Percentiles rank a stretch among this genome's conserved stretches.
phyloP scores from a whole-genome alignment of 2,797 vertebrate genomes.

The Pitangus sulphuratus region DNA sequence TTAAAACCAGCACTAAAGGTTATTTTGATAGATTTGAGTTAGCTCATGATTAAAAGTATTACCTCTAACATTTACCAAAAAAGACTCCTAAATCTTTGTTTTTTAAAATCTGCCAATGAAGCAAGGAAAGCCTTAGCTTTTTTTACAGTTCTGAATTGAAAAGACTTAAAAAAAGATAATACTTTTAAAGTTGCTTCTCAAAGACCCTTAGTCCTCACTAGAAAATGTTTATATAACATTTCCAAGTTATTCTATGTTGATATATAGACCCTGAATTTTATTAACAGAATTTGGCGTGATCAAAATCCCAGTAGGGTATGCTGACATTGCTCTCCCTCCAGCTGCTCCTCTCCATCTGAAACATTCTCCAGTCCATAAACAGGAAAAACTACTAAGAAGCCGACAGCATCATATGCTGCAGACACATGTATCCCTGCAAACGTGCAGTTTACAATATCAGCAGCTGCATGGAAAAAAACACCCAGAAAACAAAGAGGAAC shows the following conservation, averaged over 20 bases:
- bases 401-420: neutral
- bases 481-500: neutral
- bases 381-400: conserved; percentile 33
- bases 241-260: conserved; percentile 26
- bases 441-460: conserved; percentile 26
- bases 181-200: neutral
- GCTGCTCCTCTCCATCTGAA: conserved; percentile 41
- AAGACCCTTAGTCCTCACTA: neutral
- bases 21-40: conserved; percentile 34
- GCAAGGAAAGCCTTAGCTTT: neutral
- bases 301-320: conserved; percentile 25
- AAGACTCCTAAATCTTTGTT: conserved; percentile 17
- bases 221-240: conserved; percentile 33
- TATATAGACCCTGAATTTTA: conserved; percentile 41
- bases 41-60: conserved; percentile 42
- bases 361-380: conserved; percentile 15
- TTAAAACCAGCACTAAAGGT: conserved; percentile 42
- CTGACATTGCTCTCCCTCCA: conserved; percentile 42
- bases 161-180: neutral
- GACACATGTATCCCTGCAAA: neutral
- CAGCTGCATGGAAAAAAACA: conserved; percentile 18
- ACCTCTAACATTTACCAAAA: conserved; percentile 50
- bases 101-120: neutral
- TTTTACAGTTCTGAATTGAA: neutral
- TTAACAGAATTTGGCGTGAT: conserved; percentile 32